Conservation (phyloP, 2,888 invertebrate genomes). For the Mamestra brassicae region DNA sequence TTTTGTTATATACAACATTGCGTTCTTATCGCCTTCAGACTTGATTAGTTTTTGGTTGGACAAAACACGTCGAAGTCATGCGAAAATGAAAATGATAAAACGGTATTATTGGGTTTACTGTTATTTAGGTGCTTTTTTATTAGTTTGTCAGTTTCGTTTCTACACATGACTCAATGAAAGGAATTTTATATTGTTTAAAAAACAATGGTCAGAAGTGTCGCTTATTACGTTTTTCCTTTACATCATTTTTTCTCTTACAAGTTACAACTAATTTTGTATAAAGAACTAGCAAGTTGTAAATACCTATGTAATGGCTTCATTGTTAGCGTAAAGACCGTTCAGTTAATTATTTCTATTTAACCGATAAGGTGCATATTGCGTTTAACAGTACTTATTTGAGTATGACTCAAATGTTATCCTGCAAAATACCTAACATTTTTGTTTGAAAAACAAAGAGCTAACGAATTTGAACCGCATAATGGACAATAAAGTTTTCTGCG, state of each 20-base stretch:
- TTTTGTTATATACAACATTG: slow-evolving; percentile 16
- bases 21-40: slow-evolving; percentile 21
- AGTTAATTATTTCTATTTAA: slow-evolving; percentile 38
- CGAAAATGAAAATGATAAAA: background rate
- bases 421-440: slow-evolving; percentile 13
- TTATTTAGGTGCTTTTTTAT: background rate
- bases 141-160: background rate
- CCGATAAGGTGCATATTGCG: slow-evolving; percentile 25
- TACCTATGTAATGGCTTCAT: slow-evolving; percentile 5
- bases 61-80: slow-evolving; percentile 5
- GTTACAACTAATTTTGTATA: background rate
- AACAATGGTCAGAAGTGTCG: background rate
- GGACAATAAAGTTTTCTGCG: background rate
- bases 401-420: slow-evolving; percentile 36
- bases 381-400: background rate
- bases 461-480: slow-evolving; percentile 4
- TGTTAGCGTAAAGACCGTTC: background rate
- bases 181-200: background rate
- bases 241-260: background rate
- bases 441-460: slow-evolving; percentile 22
- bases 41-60: slow-evolving; percentile 26
- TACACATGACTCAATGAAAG: background rate
- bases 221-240: background rate
- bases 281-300: background rate
- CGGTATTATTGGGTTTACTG: background rate